These are phyloP conservation scores for Jaculus jaculus DNA, from an alignment of 2,113 vertebrate genomes.

Conservation along the genomic window DNA sequence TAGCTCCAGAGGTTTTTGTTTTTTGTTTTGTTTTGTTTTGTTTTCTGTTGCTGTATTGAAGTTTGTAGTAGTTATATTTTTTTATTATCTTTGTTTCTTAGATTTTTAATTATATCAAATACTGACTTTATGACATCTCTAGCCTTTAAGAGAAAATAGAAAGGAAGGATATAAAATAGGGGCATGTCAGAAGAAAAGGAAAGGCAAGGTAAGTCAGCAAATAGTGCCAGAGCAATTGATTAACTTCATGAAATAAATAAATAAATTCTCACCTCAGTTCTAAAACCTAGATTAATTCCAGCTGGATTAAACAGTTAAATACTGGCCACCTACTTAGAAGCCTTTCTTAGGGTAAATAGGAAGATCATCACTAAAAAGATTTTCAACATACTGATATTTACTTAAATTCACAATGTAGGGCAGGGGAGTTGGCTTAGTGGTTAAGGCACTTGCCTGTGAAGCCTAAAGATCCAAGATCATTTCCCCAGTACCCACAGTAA, in stretches of 20 bases:
- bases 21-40: background rate
- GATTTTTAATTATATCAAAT: constrained; percentile 50
- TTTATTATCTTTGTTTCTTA: constrained; percentile 35
- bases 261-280: constrained; percentile 67
- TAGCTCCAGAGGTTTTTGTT: constrained; percentile 3
- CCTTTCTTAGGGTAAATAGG: constrained; percentile 28
- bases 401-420: background rate
- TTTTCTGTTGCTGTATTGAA: constrained; percentile 30
- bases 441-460: no score
- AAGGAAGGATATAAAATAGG: background rate
- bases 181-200: constrained; percentile 14
- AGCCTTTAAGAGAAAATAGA: background rate
- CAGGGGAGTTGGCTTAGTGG: no score
- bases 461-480: no score
- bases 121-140: constrained; percentile 31
- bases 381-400: constrained; percentile 39
- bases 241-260: constrained; percentile 67
- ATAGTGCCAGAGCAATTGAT: constrained; percentile 57
- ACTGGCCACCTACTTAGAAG: background rate
- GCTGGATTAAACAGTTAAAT: constrained; percentile 69
- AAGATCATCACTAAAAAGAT: constrained; percentile 39
- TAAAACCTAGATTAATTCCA: constrained; percentile 67
- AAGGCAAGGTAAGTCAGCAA: constrained; percentile 51
- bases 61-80: constrained; percentile 47
- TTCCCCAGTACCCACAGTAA: no score